Evolutionary conservation across 2,888 invertebrate genomes (phyloP), one percentile per base, ranked within the genome.

Genomic region (Mechanitis messenoides): DNA sequence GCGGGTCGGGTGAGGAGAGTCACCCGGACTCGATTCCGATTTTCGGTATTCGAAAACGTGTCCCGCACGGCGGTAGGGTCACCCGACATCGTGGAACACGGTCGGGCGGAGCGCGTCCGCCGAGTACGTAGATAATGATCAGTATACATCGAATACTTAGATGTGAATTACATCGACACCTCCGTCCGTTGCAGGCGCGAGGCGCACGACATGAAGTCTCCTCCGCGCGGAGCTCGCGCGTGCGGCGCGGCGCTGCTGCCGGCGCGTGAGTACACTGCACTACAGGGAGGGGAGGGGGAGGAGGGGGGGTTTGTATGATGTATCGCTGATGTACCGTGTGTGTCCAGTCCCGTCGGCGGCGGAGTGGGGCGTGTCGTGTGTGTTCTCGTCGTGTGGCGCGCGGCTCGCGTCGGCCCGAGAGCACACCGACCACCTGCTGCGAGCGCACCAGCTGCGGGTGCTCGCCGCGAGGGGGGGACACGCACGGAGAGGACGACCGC

Each of bases 401-500:
- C 77, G 80, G 47, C 74, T 89, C 71, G 47, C 75, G 60, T 80
- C 84, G 0, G 80, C 87, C 63, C 79, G 81, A 71, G 85, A 79
- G 71, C 88, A 90, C 81, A 87, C 89, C n/a, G 87, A 87, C 75
- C 88, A 90, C 73, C 74, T 90, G 74, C 77, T 90, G 75, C 77
- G 82, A 58, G 80, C 81, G 70, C 88, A 88, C 74, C 88, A 88
- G 80, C 81, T 87, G 78, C 80, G 86, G 46, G 84, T 88, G 72
- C 78, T 85, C 57, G 73, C 82, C 64, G 68, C 77, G 9, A 5
- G 50, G 2, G 50, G 50, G 62, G 70, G 70, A 64, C 64, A 66
- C 55, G 68, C 71, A 64, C 73, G 73, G 59, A 74, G 77, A 56
- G 77, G 74, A 9, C 71, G 74, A 9, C 76, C 74, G 66, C 72